Base-by-base conservation (phyloP, 1,140 invertebrate genomes). In the Ctenoplectra terminalis region DNA sequence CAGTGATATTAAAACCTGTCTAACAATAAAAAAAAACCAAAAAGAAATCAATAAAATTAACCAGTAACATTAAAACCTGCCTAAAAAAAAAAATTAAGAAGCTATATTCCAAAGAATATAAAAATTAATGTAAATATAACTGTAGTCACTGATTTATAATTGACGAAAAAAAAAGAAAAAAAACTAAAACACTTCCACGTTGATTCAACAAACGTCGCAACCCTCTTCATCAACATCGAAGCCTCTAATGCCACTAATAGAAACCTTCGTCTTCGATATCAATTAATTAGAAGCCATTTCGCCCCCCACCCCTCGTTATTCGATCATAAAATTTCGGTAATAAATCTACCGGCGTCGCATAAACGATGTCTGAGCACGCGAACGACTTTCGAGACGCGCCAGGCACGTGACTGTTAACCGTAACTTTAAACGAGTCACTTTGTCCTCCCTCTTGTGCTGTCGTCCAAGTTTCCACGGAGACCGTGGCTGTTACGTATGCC, bases 351-450 rank as follows among this genome's bases (percentile, higher is more conserved):
- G 8, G n/a, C 40, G 54, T 64, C 69, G 70, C 58, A 58, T 29
- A 66, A 81, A 81, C 61, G 72, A 66, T 50, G 61, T 56, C 79
- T 81, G 31, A 40, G 72, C 79, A 81, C 72, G 79, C 72, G 79
- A 81, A 73, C 70, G 50, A 66, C 79, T 67, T 73, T 63, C 77
- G 56, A 73, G 77, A 80, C 70, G 60, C 60, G 70, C 77, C 56
- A 73, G 70, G 58, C 70, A 80, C 77, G 77, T 80, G 77, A 80
- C 77, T 74, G 69, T 43, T 40, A 40, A 52, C 60, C 69, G 77
- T 80, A 80, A 80, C 77, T 80, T 80, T 80, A 80, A 80, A 80
- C 77, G 77, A 74, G 77, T 80, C 77, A 63, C 40, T 80, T 73
- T 73, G 77, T 52, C 70, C 77, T 31, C 20, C 15, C 13, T 17